Conservation (phyloP, 23 tunicate species). For the Ascidia mentula region DNA sequence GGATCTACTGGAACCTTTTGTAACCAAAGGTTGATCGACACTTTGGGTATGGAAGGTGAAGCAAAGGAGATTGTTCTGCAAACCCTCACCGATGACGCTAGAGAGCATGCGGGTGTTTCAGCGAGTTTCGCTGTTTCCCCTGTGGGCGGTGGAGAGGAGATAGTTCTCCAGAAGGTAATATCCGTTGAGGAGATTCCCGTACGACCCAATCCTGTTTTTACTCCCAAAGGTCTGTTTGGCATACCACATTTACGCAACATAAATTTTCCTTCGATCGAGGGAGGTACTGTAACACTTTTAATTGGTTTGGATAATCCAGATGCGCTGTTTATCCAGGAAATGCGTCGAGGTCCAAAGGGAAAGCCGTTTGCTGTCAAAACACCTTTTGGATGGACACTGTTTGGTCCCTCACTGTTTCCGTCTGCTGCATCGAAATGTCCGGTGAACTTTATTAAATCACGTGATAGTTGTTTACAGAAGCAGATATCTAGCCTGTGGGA, state of each 20-base stretch:
- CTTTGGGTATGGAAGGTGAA: not conserved
- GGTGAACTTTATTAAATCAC: not conserved
- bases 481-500: not conserved
- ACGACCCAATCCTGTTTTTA: too few relatives aligned
- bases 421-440: not conserved
- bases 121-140: too few relatives aligned
- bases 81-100: too few relatives aligned
- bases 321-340: not conserved
- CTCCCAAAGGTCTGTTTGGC: too few relatives aligned
- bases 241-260: not conserved
- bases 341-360: not conserved
- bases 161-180: too few relatives aligned
- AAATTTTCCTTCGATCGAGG: not conserved
- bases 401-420: not conserved
- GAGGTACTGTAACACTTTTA: not conserved
- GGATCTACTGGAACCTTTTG: slow-evolving; percentile 10
- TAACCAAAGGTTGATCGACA: not conserved
- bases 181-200: too few relatives aligned
- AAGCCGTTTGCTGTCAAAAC: not conserved
- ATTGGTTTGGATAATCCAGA: not conserved
- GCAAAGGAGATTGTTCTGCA: not conserved
- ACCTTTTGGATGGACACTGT: not conserved
- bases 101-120: too few relatives aligned
- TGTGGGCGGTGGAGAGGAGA: too few relatives aligned
- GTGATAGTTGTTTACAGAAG: not conserved